These are phyloP conservation scores for Menidia beryllina DNA, from an alignment of 2,113 vertebrate species.

Conservation along the genomic window DNA sequence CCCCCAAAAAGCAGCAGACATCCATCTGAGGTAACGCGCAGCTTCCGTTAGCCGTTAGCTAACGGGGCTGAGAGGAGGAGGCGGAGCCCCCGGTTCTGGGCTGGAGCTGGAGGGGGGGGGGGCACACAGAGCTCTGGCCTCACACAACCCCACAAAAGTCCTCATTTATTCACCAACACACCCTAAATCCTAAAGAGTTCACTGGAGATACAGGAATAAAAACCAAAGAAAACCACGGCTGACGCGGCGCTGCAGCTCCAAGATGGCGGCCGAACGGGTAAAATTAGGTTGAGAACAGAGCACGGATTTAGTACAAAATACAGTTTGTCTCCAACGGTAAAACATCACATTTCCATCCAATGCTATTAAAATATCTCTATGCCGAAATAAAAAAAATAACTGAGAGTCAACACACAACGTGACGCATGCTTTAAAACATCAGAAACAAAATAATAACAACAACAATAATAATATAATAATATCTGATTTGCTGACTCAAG, in stretches of 20 bases:
- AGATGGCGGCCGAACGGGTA: constrained; percentile 70
- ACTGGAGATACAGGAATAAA: constrained; percentile 68
- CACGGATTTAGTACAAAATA: constrained; percentile 76
- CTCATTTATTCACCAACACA: constrained; percentile 68
- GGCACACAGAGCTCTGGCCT: constrained; percentile 75
- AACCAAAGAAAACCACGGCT: constrained; percentile 59
- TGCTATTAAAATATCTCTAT: constrained; percentile 79
- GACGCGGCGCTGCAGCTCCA: constrained; percentile 72
- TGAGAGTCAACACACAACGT: constrained; percentile 67
- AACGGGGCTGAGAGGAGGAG: too few species aligned
- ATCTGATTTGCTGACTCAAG: constrained; percentile 85
- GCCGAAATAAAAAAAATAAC: constrained; percentile 66
- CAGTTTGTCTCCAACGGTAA: constrained; percentile 62
- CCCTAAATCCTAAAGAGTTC: constrained; percentile 75
- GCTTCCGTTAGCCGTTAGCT: too few species aligned
- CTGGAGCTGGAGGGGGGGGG: too few species aligned
- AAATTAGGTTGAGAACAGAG: constrained; percentile 68
- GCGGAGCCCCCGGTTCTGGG: too few species aligned
- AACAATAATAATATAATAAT: constrained; percentile 68
- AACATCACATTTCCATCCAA: constrained; percentile 73
- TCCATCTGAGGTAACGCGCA: too few species aligned
- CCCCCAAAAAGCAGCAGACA: too few species aligned
- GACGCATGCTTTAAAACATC: constrained; percentile 78
- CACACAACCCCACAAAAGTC: constrained; percentile 66
- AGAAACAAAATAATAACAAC: constrained; percentile 56